Percentiles rank a stretch among this genome's conserved stretches.
These are phyloP conservation scores for Meteorus cinctellus DNA, from an alignment of 2,888 invertebrate species.

Conservation along the genomic window DNA sequence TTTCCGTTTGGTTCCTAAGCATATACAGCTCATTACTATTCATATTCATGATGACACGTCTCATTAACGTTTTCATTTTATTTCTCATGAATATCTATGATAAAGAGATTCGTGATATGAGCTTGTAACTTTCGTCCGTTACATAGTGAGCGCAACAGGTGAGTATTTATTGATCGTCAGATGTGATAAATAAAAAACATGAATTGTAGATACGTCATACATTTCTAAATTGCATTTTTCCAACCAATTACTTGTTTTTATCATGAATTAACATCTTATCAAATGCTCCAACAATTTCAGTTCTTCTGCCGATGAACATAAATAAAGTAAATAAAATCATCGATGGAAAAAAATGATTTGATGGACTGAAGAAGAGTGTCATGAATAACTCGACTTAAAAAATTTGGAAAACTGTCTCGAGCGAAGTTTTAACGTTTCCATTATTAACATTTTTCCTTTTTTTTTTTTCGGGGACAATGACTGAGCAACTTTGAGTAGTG, in stretches of 20 bases:
- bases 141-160: slow-evolving; percentile 8
- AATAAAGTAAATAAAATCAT: neutral
- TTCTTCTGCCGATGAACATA: neutral
- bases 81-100: slow-evolving; percentile 23
- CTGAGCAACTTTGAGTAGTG: neutral
- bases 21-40: slow-evolving; percentile 26
- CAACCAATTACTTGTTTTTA: slow-evolving; percentile 31
- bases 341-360: neutral
- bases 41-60: slow-evolving; percentile 30
- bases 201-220: neutral
- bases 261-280: slow-evolving; percentile 23
- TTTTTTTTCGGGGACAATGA: slow-evolving; percentile 4
- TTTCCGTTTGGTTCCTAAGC: slow-evolving; percentile 43
- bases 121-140: slow-evolving; percentile 31
- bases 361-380: neutral
- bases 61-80: slow-evolving; percentile 36
- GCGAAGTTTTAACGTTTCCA: neutral
- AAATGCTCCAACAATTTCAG: slow-evolving; percentile 1
- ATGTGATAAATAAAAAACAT: neutral
- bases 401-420: neutral
- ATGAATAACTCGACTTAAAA: neutral
- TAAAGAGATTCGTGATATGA: neutral
- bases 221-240: slow-evolving; percentile 23
- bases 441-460: neutral
- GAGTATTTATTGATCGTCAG: slow-evolving; percentile 4